These are phyloP conservation scores for Nebria ingens DNA, from an alignment of 1,140 invertebrate species.

Conservation along the genomic window DNA sequence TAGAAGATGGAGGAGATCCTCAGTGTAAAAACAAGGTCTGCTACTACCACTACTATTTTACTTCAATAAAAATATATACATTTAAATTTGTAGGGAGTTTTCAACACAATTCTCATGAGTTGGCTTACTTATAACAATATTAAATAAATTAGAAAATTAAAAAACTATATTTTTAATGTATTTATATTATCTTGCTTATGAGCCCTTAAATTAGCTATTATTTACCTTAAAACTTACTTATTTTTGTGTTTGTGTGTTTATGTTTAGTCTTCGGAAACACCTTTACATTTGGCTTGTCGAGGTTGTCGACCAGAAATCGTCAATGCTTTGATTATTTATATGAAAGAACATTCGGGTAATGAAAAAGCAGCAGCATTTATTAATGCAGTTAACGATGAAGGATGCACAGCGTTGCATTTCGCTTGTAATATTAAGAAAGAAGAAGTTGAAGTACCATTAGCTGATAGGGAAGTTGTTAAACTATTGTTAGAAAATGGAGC, in stretches of 20 bases:
- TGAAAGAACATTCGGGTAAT: constrained; percentile 60
- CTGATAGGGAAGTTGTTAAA: constrained; percentile 84
- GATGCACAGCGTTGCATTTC: constrained; percentile 88
- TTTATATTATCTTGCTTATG: too few relatives aligned
- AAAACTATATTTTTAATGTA: too few relatives aligned
- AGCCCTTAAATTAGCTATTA: not conserved
- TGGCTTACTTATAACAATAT: too few relatives aligned
- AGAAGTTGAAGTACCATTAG: constrained; percentile 60
- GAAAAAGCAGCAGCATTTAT: constrained; percentile 64
- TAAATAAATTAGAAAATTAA: too few relatives aligned
- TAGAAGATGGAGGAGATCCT: constrained; percentile 87
- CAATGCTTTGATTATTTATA: constrained; percentile 71
- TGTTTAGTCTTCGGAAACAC: constrained; percentile 55
- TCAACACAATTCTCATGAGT: not conserved
- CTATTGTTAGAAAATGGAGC: constrained; percentile 82
- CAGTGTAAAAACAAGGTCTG: constrained; percentile 78
- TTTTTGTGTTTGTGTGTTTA: constrained; percentile 3
- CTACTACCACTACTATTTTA: not conserved
- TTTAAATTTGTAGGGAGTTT: not conserved
- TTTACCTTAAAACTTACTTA: not conserved
- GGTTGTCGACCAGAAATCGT: constrained; percentile 81
- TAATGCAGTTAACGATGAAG: constrained; percentile 77
- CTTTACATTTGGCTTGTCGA: constrained; percentile 80
- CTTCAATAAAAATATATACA: not conserved
- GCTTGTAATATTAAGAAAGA: constrained; percentile 68